Evolutionary conservation across 2,113 vertebrate species (phyloP).

Genomic region (Artemisiospiza belli): DNA sequence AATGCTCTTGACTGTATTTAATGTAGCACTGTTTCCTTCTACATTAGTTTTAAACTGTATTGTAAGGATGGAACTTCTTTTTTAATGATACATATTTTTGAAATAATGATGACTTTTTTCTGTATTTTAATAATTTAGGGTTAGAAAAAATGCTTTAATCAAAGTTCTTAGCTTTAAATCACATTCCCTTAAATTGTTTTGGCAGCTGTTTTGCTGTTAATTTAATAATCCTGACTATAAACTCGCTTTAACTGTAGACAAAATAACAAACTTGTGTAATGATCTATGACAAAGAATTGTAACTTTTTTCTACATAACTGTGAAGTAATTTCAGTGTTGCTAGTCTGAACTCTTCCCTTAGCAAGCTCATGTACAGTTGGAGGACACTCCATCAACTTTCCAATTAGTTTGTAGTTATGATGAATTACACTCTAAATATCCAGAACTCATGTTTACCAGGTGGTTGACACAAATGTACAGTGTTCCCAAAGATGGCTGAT

Average conservation of each 20-base stretch:
- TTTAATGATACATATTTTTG: constrained; percentile 6
- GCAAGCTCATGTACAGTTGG: neutral
- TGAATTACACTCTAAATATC: neutral
- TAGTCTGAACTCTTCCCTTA: neutral
- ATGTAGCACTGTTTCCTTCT: neutral
- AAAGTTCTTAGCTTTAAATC: neutral
- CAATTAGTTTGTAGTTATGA: neutral
- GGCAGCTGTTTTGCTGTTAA: neutral
- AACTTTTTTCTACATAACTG: neutral
- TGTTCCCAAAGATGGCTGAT: constrained; percentile 10
- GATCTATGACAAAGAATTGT: neutral
- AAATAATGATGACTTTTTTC: neutral
- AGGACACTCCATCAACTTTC: neutral
- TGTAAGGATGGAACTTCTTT: constrained; percentile 11
- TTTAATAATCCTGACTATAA: neutral
- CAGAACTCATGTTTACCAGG: neutral
- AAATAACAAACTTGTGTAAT: neutral
- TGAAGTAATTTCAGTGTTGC: neutral
- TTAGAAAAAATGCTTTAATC: neutral
- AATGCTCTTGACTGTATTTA: neutral
- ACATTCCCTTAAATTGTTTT: neutral
- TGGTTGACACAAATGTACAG: neutral
- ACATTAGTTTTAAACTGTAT: neutral
- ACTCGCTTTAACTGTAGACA: neutral
- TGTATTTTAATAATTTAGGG: neutral